Conservation (phyloP, 2,113 vertebrate genomes). For the Setophaga petechia region DNA sequence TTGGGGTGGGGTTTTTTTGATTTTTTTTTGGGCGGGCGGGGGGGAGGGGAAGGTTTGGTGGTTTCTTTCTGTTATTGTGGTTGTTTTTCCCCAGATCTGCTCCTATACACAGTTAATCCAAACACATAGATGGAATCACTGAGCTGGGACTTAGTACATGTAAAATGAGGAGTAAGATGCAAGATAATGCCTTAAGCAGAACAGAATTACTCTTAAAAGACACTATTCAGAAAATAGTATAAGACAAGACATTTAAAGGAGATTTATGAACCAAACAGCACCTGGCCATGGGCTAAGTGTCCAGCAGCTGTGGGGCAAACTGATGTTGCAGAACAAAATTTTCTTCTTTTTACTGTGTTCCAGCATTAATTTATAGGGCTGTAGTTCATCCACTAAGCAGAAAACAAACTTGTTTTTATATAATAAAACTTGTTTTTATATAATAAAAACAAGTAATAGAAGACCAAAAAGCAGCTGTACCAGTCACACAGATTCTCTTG, state of each 20-base stretch:
- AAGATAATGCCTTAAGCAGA: background rate
- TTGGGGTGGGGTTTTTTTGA: rapidly evolving
- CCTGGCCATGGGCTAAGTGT: background rate
- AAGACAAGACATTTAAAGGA: background rate
- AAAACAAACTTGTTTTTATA: background rate
- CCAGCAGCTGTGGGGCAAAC: background rate
- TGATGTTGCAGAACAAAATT: background rate
- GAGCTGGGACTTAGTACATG: background rate
- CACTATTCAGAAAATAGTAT: background rate
- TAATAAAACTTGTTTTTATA: background rate
- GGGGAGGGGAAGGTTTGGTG: rapidly evolving
- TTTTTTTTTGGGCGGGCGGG: too few relatives aligned
- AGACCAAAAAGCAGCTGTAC: background rate
- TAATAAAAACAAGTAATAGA: background rate
- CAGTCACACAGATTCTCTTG: background rate
- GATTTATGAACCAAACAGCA: background rate
- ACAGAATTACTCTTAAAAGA: background rate
- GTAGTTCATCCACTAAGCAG: background rate
- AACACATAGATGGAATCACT: background rate
- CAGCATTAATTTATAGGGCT: background rate
- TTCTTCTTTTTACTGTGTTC: background rate
- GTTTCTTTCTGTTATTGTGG: rapidly evolving
- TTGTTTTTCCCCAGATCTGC: background rate
- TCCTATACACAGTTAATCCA: background rate
- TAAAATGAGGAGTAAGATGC: background rate